phyloP scores from a whole-genome alignment of 2,113 vertebrate genomes.

The Eira barbara region DNA sequence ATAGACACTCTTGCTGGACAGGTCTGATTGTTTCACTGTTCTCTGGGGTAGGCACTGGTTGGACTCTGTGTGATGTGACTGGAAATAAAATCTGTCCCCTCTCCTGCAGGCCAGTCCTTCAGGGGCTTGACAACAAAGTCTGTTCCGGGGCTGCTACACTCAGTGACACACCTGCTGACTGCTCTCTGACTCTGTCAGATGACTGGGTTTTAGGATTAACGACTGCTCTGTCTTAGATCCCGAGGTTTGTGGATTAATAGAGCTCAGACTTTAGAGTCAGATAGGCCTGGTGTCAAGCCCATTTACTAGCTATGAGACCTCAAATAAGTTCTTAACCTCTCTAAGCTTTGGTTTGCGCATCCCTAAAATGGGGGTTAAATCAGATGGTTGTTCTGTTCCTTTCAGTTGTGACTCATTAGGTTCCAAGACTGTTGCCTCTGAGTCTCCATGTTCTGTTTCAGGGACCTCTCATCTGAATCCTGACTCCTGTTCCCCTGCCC shows the following conservation, averaged over 20 bases:
- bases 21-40: not conserved
- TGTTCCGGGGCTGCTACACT: not conserved
- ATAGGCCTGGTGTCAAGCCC: fast-evolving
- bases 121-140: not conserved
- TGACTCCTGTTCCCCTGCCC: fast-evolving
- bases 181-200: not conserved
- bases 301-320: not conserved
- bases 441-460: not conserved
- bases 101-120: fast-evolving
- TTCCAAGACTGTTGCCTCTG: not conserved
- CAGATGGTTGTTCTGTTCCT: not conserved
- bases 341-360: not conserved
- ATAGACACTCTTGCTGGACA: not conserved
- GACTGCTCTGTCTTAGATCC: not conserved
- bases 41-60: too few relatives aligned
- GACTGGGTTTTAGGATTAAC: not conserved
- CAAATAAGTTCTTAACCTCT: not conserved
- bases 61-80: not conserved
- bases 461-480: not conserved
- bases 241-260: not conserved
- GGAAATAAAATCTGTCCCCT: not conserved
- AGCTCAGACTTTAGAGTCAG: not conserved
- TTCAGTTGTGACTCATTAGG: not conserved
- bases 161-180: fast-evolving
- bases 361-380: not conserved